These are phyloP conservation scores for Lipotes vexillifer DNA, from an alignment of 2,113 vertebrate genomes.

Conservation along the genomic window DNA sequence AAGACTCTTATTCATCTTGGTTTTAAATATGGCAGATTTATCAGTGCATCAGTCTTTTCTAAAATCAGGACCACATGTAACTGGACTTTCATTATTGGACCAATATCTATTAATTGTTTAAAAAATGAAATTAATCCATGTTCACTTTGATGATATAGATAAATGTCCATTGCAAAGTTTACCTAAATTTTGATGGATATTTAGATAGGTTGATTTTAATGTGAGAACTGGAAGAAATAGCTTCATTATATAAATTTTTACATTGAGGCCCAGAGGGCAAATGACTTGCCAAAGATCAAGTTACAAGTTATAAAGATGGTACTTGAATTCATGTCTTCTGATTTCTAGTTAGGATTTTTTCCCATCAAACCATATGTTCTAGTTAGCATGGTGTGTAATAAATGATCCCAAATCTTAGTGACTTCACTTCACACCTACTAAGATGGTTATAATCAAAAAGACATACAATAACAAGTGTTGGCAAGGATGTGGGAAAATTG, in stretches of 20 bases:
- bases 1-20: background rate
- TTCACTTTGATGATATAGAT: background rate
- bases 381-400: background rate
- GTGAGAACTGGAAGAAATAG: background rate
- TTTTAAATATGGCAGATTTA: background rate
- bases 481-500: background rate
- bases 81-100: background rate
- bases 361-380: background rate
- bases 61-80: background rate
- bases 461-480: background rate
- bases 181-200: background rate
- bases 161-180: background rate
- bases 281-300: background rate
- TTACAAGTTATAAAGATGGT: background rate
- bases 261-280: background rate
- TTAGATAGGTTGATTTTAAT: background rate
- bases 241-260: background rate
- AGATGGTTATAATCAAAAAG: background rate
- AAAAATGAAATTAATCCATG: background rate
- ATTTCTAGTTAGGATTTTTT: background rate
- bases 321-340: background rate
- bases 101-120: background rate
- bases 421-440: background rate
- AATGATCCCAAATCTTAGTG: background rate
- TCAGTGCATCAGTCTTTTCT: background rate